Evolutionary conservation across 2,797 vertebrate species (phyloP), one percentile per base, ranked within the genome.

Genomic region (Echeneis naucrates): DNA sequence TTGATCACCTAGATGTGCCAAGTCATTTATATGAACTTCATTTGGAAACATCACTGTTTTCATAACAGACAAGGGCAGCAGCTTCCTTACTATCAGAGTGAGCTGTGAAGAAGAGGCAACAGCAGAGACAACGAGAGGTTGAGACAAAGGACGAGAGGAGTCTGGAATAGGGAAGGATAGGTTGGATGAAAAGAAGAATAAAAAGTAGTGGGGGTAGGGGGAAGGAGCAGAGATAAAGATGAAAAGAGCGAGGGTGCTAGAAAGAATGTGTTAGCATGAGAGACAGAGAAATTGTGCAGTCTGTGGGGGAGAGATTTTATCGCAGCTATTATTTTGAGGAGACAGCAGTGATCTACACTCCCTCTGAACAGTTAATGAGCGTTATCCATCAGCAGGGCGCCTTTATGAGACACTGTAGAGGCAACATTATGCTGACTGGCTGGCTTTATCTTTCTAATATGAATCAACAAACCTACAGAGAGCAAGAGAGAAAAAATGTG

Each of bases 361-460:
- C 75, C 82, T 80, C 58, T 55, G 75, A 87, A 87, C 79, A 73
- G 85, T 86, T 92, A 91, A 92, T 91, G 89, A 91, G 87, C 48
- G 59, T 84, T 88, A 92, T 90, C 89, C 83, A 90, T 92, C 91
- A 92, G 85, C 68, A 30, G 61, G 72, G 80, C 58, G 80, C 74
- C 83, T 88, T 88, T 86, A 91, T 86, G 90, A 90, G 88, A 86
- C 65, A 58, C 84, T 82, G 87, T 87, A 79, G 92, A 85, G 77
- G 86, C 77, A 89, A 89, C 82, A 89, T 91, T 87, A 88, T 86
- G 89, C 86, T 80, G 90, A 90, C 78, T 85, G 79, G 75, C 84
- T 80, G 68, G 79, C 72, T 88, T 82, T 73, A 82, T 89, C 64
- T 72, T 77, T 66, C 56, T 71, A 82, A 86, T 75, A 81, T 69